Percentiles rank a stretch among this genome's conserved stretches.
Evolutionary conservation across 2,888 invertebrate genomes (phyloP).

Genomic region (Troilus luridus): DNA sequence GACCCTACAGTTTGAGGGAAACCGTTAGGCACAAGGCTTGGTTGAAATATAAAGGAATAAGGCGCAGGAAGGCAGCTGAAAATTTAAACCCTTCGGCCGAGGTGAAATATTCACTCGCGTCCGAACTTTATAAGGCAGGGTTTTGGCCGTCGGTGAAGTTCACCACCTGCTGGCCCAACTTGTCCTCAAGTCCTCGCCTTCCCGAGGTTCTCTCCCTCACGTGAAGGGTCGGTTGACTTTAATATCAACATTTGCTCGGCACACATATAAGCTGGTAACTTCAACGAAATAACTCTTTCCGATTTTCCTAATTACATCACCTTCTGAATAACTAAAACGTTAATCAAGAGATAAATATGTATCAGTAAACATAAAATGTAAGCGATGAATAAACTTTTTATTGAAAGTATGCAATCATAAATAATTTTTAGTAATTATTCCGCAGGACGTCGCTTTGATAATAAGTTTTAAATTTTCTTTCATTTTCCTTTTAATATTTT

Average conservation of each 20-base stretch:
- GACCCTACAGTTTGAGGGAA: background rate
- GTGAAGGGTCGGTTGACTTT: background rate
- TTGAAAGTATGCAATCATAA: too few relatives aligned
- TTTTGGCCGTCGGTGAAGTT: background rate
- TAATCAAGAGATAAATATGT: too few relatives aligned
- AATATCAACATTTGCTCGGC: conserved; percentile 7
- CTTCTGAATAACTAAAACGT: background rate
- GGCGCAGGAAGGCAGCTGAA: background rate
- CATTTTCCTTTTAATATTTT: too few relatives aligned
- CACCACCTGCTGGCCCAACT: background rate
- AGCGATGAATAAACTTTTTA: too few relatives aligned
- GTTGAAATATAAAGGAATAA: conserved; percentile 21
- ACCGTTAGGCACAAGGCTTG: background rate
- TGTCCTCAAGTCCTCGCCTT: too few relatives aligned
- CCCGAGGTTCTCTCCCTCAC: too few relatives aligned
- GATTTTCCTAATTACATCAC: background rate
- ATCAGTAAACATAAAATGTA: background rate
- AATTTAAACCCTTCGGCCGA: conserved; percentile 15
- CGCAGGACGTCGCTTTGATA: too few relatives aligned
- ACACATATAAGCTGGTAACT: background rate
- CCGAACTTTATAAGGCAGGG: background rate
- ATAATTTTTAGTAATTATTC: too few relatives aligned
- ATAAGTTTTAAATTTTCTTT: too few relatives aligned
- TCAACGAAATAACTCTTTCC: background rate
- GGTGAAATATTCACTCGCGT: conserved; percentile 1